phyloP scores from a whole-genome alignment of 1,140 invertebrate genomes.

The Drosophila subpulchrella region DNA sequence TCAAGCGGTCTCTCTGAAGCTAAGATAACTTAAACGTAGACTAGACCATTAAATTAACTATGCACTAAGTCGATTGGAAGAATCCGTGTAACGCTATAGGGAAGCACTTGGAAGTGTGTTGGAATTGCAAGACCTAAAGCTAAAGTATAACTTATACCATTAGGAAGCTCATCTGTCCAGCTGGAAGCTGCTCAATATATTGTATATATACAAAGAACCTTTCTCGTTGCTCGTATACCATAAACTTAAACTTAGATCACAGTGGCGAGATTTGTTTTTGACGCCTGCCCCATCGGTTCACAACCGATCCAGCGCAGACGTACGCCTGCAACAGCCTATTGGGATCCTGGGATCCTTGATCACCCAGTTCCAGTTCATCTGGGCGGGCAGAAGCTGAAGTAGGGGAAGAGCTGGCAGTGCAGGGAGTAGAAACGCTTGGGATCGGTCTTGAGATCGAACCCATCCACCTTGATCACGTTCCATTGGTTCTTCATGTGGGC shows the following conservation, averaged over 20 bases:
- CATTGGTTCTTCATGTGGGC: slow-evolving; percentile 92
- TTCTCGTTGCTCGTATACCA: slow-evolving; percentile 33
- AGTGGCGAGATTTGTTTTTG: slow-evolving; percentile 78
- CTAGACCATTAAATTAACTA: slow-evolving; percentile 81
- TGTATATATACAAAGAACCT: slow-evolving; percentile 56
- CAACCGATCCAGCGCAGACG: slow-evolving; percentile 56
- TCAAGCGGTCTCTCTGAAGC: slow-evolving; percentile 29
- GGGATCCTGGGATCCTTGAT: neutral
- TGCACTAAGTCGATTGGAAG: slow-evolving; percentile 58
- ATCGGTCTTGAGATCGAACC: slow-evolving; percentile 93
- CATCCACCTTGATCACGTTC: slow-evolving; percentile 95
- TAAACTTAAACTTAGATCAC: slow-evolving; percentile 74
- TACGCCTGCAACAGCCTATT: slow-evolving; percentile 67
- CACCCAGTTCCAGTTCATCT: slow-evolving; percentile 62
- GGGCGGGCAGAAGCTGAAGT: slow-evolving; percentile 89
- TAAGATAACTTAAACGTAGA: slow-evolving; percentile 67
- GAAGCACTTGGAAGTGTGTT: slow-evolving; percentile 77
- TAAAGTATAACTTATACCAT: slow-evolving; percentile 54
- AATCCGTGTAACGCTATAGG: slow-evolving; percentile 56
- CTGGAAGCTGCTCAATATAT: slow-evolving; percentile 42
- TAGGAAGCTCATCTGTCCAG: slow-evolving; percentile 75
- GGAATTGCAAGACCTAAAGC: slow-evolving; percentile 64
- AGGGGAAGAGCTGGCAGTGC: slow-evolving; percentile 94
- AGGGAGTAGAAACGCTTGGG: slow-evolving; percentile 95
- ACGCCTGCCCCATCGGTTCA: slow-evolving; percentile 66